phyloP scores from a whole-genome alignment of 2,888 invertebrate genomes.

The Frankliniella intonsa region DNA sequence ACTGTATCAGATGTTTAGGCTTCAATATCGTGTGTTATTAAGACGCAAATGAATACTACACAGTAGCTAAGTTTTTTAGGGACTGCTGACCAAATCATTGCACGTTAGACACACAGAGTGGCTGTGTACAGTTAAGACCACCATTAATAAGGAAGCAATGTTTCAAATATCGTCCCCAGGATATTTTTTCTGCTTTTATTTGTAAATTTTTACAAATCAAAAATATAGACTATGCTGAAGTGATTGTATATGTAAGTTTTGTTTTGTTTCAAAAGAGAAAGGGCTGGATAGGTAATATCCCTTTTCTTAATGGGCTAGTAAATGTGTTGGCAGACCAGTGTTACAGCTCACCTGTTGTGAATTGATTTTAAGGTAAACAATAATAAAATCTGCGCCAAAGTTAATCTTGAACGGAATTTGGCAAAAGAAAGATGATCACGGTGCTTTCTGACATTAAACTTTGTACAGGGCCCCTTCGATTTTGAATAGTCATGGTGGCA shows the following conservation, averaged over 20 bases:
- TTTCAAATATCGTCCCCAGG: slow-evolving; percentile 12
- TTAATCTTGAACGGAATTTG: too few species aligned
- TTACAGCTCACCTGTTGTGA: background rate
- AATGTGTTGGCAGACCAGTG: background rate
- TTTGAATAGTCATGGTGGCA: too few species aligned
- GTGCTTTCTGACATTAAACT: too few species aligned
- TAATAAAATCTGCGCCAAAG: too few species aligned
- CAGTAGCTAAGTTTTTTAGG: background rate
- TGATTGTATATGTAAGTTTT: background rate
- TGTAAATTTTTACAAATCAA: slow-evolving; percentile 25
- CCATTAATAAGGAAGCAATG: background rate
- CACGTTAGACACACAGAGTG: background rate
- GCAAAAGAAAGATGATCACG: too few species aligned
- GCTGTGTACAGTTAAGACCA: background rate
- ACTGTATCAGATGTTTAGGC: background rate
- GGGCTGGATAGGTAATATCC: slow-evolving; percentile 9
- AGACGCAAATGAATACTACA: background rate
- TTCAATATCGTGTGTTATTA: background rate
- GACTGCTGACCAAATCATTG: slow-evolving; percentile 26
- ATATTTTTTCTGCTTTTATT: slow-evolving; percentile 23
- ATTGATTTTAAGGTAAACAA: too few species aligned
- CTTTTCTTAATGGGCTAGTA: background rate
- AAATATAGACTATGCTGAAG: slow-evolving; percentile 9
- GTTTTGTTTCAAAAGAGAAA: background rate
- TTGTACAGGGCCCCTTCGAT: too few species aligned